Conservation (phyloP, 2,797 vertebrate species). For the Crenichthys baileyi region DNA sequence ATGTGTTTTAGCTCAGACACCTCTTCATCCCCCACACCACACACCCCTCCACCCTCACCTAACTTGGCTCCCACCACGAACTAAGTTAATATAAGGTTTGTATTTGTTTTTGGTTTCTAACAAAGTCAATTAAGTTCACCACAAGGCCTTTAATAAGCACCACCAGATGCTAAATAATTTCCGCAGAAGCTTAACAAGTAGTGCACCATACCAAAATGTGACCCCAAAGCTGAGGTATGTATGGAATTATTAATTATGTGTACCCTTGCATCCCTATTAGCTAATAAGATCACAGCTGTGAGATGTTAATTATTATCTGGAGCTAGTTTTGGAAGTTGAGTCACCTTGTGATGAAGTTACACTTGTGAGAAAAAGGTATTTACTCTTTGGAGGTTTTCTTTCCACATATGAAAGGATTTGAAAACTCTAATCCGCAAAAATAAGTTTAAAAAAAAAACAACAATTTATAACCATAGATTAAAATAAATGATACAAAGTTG, state of each 20-base stretch:
- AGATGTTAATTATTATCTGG: background rate
- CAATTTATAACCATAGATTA: too few species aligned
- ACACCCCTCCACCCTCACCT: too few species aligned
- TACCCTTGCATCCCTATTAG: background rate
- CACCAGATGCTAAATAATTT: background rate
- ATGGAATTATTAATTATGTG: background rate
- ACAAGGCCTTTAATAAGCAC: background rate
- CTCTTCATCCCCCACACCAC: too few species aligned
- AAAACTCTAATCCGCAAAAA: background rate
- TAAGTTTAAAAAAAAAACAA: too few species aligned
- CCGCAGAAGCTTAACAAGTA: background rate
- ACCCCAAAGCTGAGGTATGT: background rate
- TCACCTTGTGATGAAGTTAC: background rate
- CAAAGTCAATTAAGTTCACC: too few species aligned
- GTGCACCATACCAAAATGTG: background rate
- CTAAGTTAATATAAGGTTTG: background rate
- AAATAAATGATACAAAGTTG: background rate
- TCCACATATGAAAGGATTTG: background rate
- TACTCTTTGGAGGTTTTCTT: background rate
- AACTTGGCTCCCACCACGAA: too few species aligned
- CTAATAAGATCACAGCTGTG: background rate
- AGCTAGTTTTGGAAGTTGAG: background rate
- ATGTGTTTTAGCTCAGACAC: too few species aligned
- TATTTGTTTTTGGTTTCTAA: background rate
- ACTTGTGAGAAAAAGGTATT: background rate